Percentiles rank a stretch among this genome's conserved stretches.
These are phyloP conservation scores for Pyrrhosoma nymphula DNA, from an alignment of 2,888 invertebrate species.

Conservation along the genomic window DNA sequence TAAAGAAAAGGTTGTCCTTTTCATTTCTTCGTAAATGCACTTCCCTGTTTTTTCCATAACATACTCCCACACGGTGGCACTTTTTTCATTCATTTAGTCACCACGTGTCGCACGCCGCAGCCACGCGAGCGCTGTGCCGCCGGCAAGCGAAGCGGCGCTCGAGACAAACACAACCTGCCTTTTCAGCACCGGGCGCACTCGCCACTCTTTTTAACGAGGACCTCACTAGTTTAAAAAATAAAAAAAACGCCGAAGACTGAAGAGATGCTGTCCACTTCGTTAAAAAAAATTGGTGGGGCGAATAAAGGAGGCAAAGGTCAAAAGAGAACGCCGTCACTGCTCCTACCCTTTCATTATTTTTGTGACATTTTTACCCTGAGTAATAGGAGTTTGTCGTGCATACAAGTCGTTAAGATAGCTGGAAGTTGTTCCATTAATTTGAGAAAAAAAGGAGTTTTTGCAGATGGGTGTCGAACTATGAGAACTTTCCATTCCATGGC, in stretches of 20 bases:
- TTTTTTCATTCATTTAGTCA: too few species aligned
- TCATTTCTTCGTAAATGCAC: too few species aligned
- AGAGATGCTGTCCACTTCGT: neutral
- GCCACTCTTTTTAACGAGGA: neutral
- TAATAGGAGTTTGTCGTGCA: neutral
- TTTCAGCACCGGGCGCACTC: neutral
- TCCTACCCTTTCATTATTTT: slow-evolving; percentile 13
- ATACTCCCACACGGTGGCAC: too few species aligned
- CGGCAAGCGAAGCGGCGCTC: neutral
- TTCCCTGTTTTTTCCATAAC: too few species aligned
- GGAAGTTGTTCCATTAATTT: neutral
- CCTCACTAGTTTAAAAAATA: neutral
- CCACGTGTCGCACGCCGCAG: too few species aligned
- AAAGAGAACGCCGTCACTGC: neutral
- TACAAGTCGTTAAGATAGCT: slow-evolving; percentile 17
- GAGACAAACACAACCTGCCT: neutral
- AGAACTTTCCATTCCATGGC: too few species aligned
- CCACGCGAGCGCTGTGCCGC: too few species aligned
- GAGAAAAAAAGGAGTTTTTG: too few species aligned
- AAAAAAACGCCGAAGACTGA: neutral
- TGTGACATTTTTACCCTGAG: neutral
- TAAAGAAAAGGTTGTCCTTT: too few species aligned
- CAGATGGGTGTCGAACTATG: too few species aligned
- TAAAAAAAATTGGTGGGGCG: neutral
- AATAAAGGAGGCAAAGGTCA: neutral